Evolutionary conservation across 2,888 invertebrate genomes (phyloP).

Genomic region (Lasius platythorax): DNA sequence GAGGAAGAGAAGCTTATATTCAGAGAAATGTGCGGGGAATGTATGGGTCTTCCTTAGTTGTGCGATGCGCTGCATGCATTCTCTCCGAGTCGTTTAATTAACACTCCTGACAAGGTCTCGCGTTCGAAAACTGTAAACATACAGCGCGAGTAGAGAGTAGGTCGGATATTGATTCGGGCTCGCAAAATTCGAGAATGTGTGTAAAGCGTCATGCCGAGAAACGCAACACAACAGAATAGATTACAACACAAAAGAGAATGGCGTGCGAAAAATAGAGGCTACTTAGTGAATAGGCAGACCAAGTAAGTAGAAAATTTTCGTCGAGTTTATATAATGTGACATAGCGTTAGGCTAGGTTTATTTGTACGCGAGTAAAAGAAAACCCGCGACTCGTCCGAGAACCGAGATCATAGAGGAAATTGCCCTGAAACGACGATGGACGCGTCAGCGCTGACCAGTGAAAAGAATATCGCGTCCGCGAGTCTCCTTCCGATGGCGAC

Average conservation of each 20-base stretch:
- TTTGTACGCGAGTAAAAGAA: slow-evolving; percentile 55
- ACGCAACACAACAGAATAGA: slow-evolving; percentile 30
- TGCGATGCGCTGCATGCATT: slow-evolving; percentile 33
- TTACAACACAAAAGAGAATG: slow-evolving; percentile 36
- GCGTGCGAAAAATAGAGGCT: slow-evolving; percentile 81
- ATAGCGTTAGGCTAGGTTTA: slow-evolving; percentile 69
- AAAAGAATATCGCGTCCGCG: background rate
- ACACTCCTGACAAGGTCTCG: slow-evolving; percentile 7
- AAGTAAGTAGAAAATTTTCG: slow-evolving; percentile 70
- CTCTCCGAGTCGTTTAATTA: slow-evolving; percentile 46
- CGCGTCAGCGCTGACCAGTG: background rate
- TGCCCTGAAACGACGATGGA: slow-evolving; percentile 38
- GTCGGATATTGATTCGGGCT: background rate
- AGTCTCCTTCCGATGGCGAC: slow-evolving; percentile 31
- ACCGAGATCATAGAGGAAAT: slow-evolving; percentile 23
- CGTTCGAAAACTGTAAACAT: slow-evolving; percentile 17
- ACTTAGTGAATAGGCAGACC: slow-evolving; percentile 79
- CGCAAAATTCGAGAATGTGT: slow-evolving; percentile 6
- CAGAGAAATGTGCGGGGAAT: background rate
- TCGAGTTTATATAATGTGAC: slow-evolving; percentile 67
- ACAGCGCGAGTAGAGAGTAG: background rate
- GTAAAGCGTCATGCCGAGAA: slow-evolving; percentile 6
- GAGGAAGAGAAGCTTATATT: slow-evolving; percentile 13
- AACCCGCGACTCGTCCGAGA: slow-evolving; percentile 40
- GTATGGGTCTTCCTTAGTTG: slow-evolving; percentile 50